phyloP scores from a whole-genome alignment of 2,888 invertebrate genomes.

The Orthosia gothica region DNA sequence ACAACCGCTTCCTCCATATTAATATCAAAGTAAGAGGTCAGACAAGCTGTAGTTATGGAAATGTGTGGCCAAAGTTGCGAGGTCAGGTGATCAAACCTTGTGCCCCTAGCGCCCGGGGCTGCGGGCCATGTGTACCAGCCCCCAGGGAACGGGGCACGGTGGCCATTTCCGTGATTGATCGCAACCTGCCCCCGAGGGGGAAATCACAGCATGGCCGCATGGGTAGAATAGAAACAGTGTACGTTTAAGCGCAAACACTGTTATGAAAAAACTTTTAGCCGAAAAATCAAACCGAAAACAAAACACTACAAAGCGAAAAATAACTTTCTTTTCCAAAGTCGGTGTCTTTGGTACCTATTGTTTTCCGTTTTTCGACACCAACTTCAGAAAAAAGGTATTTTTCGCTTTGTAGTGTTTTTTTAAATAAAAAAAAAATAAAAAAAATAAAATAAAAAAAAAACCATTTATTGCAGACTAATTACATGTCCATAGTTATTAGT shows the following conservation, averaged over 20 bases:
- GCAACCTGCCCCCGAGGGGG: conserved; percentile 51
- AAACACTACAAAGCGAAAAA: too few species aligned
- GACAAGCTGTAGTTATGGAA: conserved; percentile 18
- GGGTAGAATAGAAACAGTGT: conserved; percentile 9
- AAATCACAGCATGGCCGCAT: conserved; percentile 49
- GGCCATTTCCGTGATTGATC: conserved; percentile 61
- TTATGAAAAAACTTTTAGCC: too few species aligned
- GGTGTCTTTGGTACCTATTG: too few species aligned
- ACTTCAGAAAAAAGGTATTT: too few species aligned
- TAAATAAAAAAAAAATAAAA: too few species aligned
- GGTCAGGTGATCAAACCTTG: conserved; percentile 32
- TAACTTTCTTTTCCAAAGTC: too few species aligned
- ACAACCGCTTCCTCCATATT: conserved; percentile 20
- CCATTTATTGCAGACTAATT: too few species aligned
- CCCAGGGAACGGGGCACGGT: conserved; percentile 6
- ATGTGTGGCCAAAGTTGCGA: conserved; percentile 19
- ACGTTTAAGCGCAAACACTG: background rate
- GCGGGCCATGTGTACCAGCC: background rate
- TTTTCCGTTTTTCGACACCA: too few species aligned
- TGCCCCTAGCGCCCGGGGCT: conserved; percentile 6
- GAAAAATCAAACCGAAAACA: too few species aligned
- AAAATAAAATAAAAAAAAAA: too few species aligned
- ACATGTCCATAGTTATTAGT: too few species aligned
- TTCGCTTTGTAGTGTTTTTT: too few species aligned
- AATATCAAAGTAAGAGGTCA: conserved; percentile 34